Evolutionary conservation across 2,113 vertebrate genomes (phyloP).

Genomic region (Mastomys natalensis): DNA sequence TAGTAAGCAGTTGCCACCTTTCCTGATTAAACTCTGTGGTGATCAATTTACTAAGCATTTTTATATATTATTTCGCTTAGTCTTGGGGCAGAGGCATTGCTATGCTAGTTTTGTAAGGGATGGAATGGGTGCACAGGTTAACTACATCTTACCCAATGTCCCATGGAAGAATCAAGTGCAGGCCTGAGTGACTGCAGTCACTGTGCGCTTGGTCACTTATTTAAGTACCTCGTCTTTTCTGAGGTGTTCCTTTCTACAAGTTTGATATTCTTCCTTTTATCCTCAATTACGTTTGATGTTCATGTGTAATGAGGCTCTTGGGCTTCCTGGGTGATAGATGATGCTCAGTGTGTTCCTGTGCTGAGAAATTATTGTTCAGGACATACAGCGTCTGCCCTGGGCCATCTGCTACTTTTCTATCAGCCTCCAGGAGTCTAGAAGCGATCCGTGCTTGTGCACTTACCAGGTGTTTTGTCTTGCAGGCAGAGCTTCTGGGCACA

Average conservation of each 20-base stretch:
- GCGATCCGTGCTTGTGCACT: not conserved
- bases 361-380: not conserved
- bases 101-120: conserved; percentile 13
- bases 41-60: conserved; percentile 45
- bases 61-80: not conserved
- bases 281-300: not conserved
- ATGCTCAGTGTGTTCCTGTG: not conserved
- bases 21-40: not conserved
- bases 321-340: not conserved
- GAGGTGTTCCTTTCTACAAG: not conserved
- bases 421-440: not conserved
- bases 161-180: not conserved
- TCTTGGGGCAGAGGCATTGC: conserved; percentile 3
- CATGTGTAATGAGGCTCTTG: not conserved
- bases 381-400: not conserved
- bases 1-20: not conserved
- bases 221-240: not conserved
- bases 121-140: not conserved
- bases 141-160: not conserved
- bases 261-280: not conserved
- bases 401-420: not conserved
- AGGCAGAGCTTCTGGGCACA: conserved; percentile 15
- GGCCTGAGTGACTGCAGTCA: not conserved
- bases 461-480: not conserved
- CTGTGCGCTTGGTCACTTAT: not conserved